Base-by-base conservation (phyloP, 2,888 invertebrate genomes). In the Lumbricus terrestris region DNA sequence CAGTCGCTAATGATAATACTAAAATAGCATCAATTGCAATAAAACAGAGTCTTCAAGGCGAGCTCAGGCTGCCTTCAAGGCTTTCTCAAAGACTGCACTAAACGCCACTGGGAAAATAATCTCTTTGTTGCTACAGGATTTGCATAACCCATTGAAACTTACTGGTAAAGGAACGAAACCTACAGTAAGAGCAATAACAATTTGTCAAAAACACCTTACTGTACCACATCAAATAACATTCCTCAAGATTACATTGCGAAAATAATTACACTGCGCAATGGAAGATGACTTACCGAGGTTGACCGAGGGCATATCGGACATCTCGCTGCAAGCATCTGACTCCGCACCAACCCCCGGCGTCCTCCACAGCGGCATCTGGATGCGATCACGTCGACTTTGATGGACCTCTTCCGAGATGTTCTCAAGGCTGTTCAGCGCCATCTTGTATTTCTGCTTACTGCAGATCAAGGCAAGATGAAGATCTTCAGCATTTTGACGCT, bases 351-450 rank as follows among this genome's bases (percentile, higher is more conserved):
- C 91, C 37, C 91, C 91, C 16, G 91, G 91, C 85, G 90, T 91
- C 88, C 91, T 42, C n/a, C n/a, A 40, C 11, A 88, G 88, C 29
- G 89, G 89, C 33, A 89, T 18, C 54, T 89, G 47, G 82, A 89
- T 20, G 16, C n/a, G 37, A 35, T 29, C 33, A n/a, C 37, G 42
- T 82, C 90, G 34, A n/a, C 83, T 38, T n/a, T n/a, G 92, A 90
- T 94, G 94, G 40, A 94, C 98, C 94, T 98, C 97, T 95, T 98
- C 98, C 18, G 98, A 98, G 91, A 98, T 98, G 93, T 97, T 96
- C 95, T 98, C 98, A 42, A 98, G 96, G 92, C 97, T 97, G 92
- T 97, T 97, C 88, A 98, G 96, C 0, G 98, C 97, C 91, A 96
- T 96, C 1, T 97, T 96, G 95, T 98, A 98, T 88, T 97, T 96